Conservation (phyloP, 2,888 invertebrate species). For the Tetrapedia diversipes region DNA sequence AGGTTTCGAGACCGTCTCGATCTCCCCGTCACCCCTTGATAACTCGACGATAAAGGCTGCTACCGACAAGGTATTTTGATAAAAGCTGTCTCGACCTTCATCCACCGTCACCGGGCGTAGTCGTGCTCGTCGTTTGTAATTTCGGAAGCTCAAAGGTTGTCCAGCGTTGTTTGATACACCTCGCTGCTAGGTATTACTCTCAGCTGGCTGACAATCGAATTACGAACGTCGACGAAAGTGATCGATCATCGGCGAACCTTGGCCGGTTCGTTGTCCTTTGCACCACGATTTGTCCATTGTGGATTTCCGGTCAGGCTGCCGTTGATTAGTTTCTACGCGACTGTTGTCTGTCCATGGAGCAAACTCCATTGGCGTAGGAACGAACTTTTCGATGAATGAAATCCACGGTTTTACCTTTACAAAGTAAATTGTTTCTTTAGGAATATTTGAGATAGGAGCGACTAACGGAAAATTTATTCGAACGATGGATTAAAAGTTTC, state of each 20-base stretch:
- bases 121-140: conserved; percentile 72
- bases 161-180: conserved; percentile 9
- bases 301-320: conserved; percentile 8
- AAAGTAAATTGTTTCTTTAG: too few species aligned
- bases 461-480: too few species aligned
- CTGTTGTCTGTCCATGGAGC: neutral
- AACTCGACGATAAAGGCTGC: conserved; percentile 77
- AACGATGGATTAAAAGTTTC: too few species aligned
- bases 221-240: conserved; percentile 40
- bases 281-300: neutral
- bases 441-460: too few species aligned
- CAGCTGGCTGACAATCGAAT: conserved; percentile 42
- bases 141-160: conserved; percentile 71
- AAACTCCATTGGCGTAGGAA: neutral
- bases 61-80: conserved; percentile 79
- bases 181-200: conserved; percentile 15
- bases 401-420: neutral
- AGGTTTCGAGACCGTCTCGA: conserved; percentile 40
- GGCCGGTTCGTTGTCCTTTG: conserved; percentile 5
- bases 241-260: neutral
- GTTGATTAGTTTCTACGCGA: conserved; percentile 10
- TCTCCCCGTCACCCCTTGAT: conserved; percentile 44
- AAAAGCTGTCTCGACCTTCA: conserved; percentile 67
- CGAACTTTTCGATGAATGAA: neutral
- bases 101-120: conserved; percentile 56